Evolutionary conservation across 2,797 vertebrate species (phyloP), one percentile per base, ranked within the genome.

Genomic region (Pagetopsis macropterus): DNA sequence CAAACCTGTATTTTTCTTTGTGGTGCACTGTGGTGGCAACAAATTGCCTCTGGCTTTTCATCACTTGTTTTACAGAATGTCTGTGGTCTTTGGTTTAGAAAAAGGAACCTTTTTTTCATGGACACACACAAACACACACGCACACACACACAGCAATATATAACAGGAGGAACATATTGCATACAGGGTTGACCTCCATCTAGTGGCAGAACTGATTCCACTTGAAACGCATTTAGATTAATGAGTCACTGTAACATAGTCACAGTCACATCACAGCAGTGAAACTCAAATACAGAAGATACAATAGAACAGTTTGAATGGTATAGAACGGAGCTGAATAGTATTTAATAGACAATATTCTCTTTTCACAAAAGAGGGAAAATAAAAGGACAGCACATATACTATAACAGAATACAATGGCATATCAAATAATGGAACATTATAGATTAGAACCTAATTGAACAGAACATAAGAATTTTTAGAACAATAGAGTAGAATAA

Each of bases 141-240:
- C 19, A 41, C 33, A 59, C 63, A 37, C 56, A 44, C 23, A 68
- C 12, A 51, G 69, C 50, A 45, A 43, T 61, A 54, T 49, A 77
- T 41, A 74, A 72, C 21, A 5, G 48, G 61, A 77, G 59, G 67
- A 73, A 74, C 71, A 81, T 76, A 86, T 89, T 89, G 90, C 76
- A 88, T 67, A 76, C 52, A 85, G 73, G 75, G 78, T 84, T 88
- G 88, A 90, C 85, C 87, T 89, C 88, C 88, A 88, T 86, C 88
- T 87, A 88, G 89, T 89, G 91, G 87, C 85, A 87, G 78, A 79
- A 89, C 27, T 23, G 77, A 82, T 81, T 76, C 68, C 6, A 16
- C 57, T 75, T 62, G 27, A 85, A 84, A 83, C 14, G 10, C 65
- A 76, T 79, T 70, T 62, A 77, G 82, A 89, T 89, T 88, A 81